Base-by-base conservation (phyloP, 1,140 invertebrate genomes). In the Lutraria rhynchaena region DNA sequence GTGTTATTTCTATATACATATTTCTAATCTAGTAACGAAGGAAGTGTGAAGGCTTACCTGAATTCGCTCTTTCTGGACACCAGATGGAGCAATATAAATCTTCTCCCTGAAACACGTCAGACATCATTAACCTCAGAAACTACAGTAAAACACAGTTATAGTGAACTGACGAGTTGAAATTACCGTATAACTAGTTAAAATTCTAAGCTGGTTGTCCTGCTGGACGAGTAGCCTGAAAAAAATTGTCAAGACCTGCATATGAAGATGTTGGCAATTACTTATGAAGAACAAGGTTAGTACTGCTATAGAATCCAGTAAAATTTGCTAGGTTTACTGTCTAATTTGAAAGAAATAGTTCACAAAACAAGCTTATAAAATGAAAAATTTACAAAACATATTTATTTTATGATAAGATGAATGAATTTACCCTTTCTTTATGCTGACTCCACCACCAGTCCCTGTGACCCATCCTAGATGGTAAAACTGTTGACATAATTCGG, bases 31-130 rank as follows among this genome's bases (percentile, higher is more conserved):
- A n/a, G n/a, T n/a, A n/a, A n/a, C n/a, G n/a, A n/a, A 11, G 11
- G 19, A 19, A 49, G 44, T 49, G 44, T 49, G 19, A 11, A 19
- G 7, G n/a, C 41, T 61, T 85, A 92, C 90, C 82, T 91, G 78
- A 58, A 92, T 97, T 75, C 97, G 94, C 91, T 99, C 98, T 91
- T 99, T 99, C 91, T 99, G 98, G 0, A 99, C 98, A 74, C 97
- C 98, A 13, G 98, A 99, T 35, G 98, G 98, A 3, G 98, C 98
- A 88, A 99, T 98, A 87, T 96, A 99, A 86, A 99, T 98, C 92
- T 97, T 94, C 63, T 97, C 93, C n/a, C 97, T 97, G 85, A n/a
- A n/a, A n/a, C n/a, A n/a, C n/a, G n/a, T n/a, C n/a, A n/a, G n/a
- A n/a, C n/a, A n/a, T n/a, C n/a, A n/a, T n/a, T n/a, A n/a, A n/a